phyloP scores from a whole-genome alignment of 2,888 invertebrate genomes.

The Aplocera efformata region DNA sequence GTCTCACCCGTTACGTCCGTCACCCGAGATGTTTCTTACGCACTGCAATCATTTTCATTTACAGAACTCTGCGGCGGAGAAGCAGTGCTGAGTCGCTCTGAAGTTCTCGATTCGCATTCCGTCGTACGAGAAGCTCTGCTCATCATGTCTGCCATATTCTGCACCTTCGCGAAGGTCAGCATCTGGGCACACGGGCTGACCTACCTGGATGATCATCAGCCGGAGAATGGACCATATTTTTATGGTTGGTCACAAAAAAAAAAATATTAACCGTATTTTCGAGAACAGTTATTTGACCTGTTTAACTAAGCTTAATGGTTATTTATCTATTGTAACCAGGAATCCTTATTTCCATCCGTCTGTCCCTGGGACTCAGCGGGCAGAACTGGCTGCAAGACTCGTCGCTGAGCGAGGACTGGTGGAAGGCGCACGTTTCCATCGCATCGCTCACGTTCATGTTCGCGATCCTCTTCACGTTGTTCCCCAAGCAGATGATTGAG shows the following conservation, averaged over 20 bases:
- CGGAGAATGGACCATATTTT: constrained; percentile 62
- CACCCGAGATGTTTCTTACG: neutral
- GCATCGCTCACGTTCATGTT: constrained; percentile 64
- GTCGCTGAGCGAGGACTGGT: constrained; percentile 57
- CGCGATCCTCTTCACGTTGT: constrained; percentile 56
- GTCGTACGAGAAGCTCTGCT: constrained; percentile 33
- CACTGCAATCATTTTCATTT: neutral
- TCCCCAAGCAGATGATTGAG: constrained; percentile 51
- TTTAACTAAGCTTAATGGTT: too few species aligned
- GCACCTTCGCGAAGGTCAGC: constrained; percentile 54
- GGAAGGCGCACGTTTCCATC: constrained; percentile 59
- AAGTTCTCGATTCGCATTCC: constrained; percentile 28
- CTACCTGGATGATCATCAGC: constrained; percentile 64
- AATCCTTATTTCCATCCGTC: constrained; percentile 65
- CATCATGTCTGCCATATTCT: constrained; percentile 46
- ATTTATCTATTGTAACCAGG: constrained; percentile 40
- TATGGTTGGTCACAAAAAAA: constrained; percentile 44
- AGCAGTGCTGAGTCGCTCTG: constrained; percentile 25
- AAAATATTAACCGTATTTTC: neutral
- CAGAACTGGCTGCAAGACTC: constrained; percentile 50
- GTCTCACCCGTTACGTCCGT: too few species aligned
- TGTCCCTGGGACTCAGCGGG: constrained; percentile 61
- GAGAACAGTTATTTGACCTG: too few species aligned
- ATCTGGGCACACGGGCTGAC: constrained; percentile 67
- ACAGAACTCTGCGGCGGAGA: constrained; percentile 53